phyloP scores from a whole-genome alignment of 2,797 vertebrate genomes.

The Chrosomus eos region DNA sequence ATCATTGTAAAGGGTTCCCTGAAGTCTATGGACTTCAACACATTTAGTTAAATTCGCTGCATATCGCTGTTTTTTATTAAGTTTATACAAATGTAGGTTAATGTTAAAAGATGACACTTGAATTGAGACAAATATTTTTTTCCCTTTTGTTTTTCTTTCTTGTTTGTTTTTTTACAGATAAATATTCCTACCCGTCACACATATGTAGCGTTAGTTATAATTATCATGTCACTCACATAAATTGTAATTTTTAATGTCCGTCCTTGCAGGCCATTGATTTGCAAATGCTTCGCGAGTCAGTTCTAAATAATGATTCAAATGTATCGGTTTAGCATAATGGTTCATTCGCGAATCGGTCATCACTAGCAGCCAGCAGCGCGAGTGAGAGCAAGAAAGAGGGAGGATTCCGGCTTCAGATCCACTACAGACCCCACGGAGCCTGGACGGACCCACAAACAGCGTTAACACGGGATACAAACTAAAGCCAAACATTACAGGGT shows the following conservation, averaged over 20 bases:
- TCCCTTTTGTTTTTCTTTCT: too few species aligned
- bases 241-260: not conserved
- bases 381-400: conserved; percentile 50
- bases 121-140: not conserved
- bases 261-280: not conserved
- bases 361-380: conserved; percentile 62
- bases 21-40: not conserved
- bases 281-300: not conserved
- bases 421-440: conserved; percentile 58
- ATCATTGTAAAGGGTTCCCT: not conserved
- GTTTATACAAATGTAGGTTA: not conserved
- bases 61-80: not conserved
- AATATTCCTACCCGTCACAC: too few species aligned
- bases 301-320: not conserved
- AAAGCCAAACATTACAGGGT: not conserved
- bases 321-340: not conserved
- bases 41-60: not conserved
- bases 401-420: conserved; percentile 52
- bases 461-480: conserved; percentile 46
- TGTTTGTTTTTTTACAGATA: not conserved
- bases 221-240: not conserved
- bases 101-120: not conserved
- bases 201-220: not conserved
- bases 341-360: conserved; percentile 40
- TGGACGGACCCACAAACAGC: conserved; percentile 32